Base-by-base conservation (phyloP, 2,888 invertebrate genomes). In the Priocnemis perturbator region DNA sequence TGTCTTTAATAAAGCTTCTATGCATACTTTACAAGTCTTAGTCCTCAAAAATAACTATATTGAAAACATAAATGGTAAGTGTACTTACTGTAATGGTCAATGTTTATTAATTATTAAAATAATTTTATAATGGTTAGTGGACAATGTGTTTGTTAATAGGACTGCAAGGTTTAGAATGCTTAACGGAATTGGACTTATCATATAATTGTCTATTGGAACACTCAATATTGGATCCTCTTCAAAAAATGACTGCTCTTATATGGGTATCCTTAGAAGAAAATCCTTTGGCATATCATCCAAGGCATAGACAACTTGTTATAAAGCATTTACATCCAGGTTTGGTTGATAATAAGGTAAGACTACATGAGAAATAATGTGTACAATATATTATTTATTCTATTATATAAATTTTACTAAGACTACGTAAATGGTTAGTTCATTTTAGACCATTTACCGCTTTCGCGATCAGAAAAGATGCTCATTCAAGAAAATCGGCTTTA, bases 11-110 rank as follows among this genome's bases (percentile, higher is more conserved):
- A 90, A 91, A 78, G 90, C 91, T 67, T 90, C 92, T 15, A 90
- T 90, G 67, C 90, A 90, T 63, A 90, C 91, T 44, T 86, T 93
- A 59, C 91, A 92, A 87, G 88, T 91, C 50, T 86, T 94, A 14
- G 90, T 92, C 60, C 83, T 93, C 59, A 92, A 91, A 75, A 92
- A 93, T 84, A 94, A 94, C 87, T 92, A 91, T 72, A 91, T 94
- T 60, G 93, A 93, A 76, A 91, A 92, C 81, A 86, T 94, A 55
- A 85, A 88, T 74, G 93, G 92, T 86, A 80, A 78, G 71, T 30
- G 55, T 53, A 37, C 7, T 37, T 37, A 37, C 7, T 11, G 15
- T 50, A 19, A 11, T 47, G n/a, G 17, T 47, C 11, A 5, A 3
- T 47, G 50, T 50, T 50, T 50, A n/a, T 23, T 0, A 37, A 20